Evolutionary conservation across 2,888 invertebrate species (phyloP), one percentile per base, ranked within the genome.

Genomic region (Synanthedon formicaeformis): DNA sequence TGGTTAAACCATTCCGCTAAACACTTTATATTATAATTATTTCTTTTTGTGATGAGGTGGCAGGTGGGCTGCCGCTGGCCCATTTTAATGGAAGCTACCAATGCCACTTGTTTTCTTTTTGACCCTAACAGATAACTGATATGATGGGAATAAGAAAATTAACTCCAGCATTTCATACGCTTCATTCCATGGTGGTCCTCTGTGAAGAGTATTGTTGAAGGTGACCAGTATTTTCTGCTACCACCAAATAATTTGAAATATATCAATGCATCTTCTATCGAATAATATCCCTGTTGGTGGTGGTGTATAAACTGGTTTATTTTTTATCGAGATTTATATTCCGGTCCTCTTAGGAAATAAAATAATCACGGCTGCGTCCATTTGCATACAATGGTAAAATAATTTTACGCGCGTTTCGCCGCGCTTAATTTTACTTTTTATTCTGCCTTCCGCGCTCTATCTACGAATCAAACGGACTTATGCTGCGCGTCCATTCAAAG

Each of bases 311-410:
- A 72, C 73, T 67, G 66, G 69, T 73, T 79, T 79, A 71, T 83
- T 81, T 83, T 82, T 75, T 45, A 78, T 70, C 77, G 74, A 75
- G 81, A 86, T 86, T 86, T 86, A 87, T 86, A 82, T 76, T 78
- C 78, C 70, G 73, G 70, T 72, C 69, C 75, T 85, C 82, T 82
- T 85, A 86, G 84, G 82, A 86, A 87, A 87, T 87, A 87, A 87
- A 87, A 87, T 87, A 86, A 87, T 87, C 86, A 87, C 85, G 69
- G 77, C 79, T 68, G 74, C 75, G 72, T 76, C 65, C 78, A 87
- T 87, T 87, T 87, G 87, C 87, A 87, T 87, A 87, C 87, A 87
- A 87, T 87, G 87, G 87, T 83, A 86, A 87, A 86, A 87, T 87
- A 87, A 87, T 87, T 87, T 87, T 87, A 87, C 87, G 87, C 87